Conservation (phyloP, 2,797 vertebrate genomes). For the Austrolebias charrua region DNA sequence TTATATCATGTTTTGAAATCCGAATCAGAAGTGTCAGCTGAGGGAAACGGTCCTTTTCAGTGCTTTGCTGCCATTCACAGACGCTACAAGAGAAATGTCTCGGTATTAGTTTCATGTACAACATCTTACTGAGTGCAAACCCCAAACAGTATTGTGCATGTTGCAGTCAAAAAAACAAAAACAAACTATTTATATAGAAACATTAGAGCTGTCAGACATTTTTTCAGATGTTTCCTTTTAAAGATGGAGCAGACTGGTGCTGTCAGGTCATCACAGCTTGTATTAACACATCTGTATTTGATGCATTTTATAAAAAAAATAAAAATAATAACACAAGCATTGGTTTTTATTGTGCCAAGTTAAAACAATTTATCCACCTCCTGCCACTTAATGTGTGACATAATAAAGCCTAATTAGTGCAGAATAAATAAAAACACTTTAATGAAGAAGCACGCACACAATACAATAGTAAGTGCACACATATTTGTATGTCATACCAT, state of each 20-base stretch:
- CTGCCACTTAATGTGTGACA: not conserved
- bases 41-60: constrained; percentile 51
- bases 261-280: not conserved
- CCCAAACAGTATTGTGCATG: constrained; percentile 8
- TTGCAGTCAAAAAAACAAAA: constrained; percentile 12
- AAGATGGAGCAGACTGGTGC: not conserved
- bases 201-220: constrained; percentile 1
- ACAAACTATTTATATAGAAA: constrained; percentile 16
- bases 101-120: constrained; percentile 40
- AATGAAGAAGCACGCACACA: not conserved
- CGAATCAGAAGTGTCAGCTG: constrained; percentile 70
- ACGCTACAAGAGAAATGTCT: constrained; percentile 19
- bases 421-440: not conserved
- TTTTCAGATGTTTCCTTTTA: not conserved
- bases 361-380: not conserved
- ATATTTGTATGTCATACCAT: no score
- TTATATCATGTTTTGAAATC: constrained; percentile 82
- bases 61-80: constrained; percentile 47
- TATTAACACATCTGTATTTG: not conserved
- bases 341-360: not conserved
- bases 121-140: constrained; percentile 32
- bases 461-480: not conserved
- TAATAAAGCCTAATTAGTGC: not conserved
- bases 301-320: not conserved
- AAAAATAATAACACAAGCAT: not conserved